A percentile compares a stretch with the other conserved stretches of the same genome.
Evolutionary conservation across 2,797 vertebrate species (phyloP).

Genomic region (Rhincodon typus): DNA sequence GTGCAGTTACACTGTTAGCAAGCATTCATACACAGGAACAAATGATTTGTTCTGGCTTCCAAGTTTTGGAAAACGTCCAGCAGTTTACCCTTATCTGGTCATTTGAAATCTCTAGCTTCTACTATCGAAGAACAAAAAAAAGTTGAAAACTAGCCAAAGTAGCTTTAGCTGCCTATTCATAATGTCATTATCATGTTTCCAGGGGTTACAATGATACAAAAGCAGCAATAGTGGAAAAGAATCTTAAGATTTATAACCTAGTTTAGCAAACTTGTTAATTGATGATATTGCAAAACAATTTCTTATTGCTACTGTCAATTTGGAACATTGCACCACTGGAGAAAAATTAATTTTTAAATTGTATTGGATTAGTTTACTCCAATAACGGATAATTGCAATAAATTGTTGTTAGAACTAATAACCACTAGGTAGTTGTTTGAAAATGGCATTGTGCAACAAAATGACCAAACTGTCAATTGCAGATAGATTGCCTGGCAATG

Average conservation of each 20-base stretch:
- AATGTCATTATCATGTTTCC: neutral
- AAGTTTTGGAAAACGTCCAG: neutral
- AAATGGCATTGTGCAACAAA: neutral
- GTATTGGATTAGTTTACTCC: neutral
- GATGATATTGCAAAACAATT: neutral
- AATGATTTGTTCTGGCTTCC: neutral
- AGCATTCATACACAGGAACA: neutral
- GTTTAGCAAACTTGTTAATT: neutral
- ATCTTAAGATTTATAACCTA: neutral
- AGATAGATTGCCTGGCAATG: neutral
- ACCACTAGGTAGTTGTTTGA: neutral
- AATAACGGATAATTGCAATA: neutral
- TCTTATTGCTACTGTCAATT: neutral
- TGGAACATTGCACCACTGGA: neutral
- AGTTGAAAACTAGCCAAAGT: neutral
- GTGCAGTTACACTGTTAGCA: neutral
- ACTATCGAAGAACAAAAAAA: neutral
- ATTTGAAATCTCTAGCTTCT: neutral
- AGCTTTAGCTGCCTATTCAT: neutral
- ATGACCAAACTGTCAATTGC: neutral
- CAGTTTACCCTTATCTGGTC: neutral
- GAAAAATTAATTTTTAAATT: neutral
- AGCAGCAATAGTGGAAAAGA: neutral
- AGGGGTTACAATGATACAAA: neutral
- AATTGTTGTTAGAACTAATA: neutral